phyloP scores from a whole-genome alignment of 2,113 vertebrate species.

The Urocynchramus pylzowi region DNA sequence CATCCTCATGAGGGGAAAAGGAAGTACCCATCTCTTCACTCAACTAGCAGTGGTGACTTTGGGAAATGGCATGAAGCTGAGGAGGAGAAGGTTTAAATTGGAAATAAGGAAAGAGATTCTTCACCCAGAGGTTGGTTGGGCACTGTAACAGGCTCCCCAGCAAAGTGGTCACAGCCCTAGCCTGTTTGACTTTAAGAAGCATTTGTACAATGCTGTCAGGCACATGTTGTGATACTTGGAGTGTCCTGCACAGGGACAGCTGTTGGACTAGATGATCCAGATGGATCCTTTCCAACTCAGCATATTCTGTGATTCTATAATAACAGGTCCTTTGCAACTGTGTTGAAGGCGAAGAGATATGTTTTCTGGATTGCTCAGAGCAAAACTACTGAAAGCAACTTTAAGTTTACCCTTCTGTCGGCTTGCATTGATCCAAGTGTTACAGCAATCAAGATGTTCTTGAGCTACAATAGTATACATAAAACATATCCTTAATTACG shows the following conservation, averaged over 20 bases:
- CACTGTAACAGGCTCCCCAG: not conserved
- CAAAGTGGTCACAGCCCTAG: not conserved
- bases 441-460: not conserved
- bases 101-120: not conserved
- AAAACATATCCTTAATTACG: not conserved
- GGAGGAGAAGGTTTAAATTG: not conserved
- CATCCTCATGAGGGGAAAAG: too few relatives aligned
- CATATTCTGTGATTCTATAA: not conserved
- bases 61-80: not conserved
- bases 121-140: not conserved
- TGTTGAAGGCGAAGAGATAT: rapidly evolving
- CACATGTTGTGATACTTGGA: not conserved
- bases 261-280: not conserved
- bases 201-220: not conserved
- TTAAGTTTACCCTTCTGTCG: not conserved
- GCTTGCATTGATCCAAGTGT: not conserved
- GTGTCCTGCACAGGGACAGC: not conserved
- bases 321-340: not conserved
- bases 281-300: not conserved
- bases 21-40: not conserved
- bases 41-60: not conserved
- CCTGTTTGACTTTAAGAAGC: not conserved
- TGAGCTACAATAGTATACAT: not conserved
- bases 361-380: not conserved
- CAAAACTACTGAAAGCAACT: not conserved